Base-by-base conservation (phyloP, 2,113 vertebrate genomes). In the Cebidichthys violaceus region DNA sequence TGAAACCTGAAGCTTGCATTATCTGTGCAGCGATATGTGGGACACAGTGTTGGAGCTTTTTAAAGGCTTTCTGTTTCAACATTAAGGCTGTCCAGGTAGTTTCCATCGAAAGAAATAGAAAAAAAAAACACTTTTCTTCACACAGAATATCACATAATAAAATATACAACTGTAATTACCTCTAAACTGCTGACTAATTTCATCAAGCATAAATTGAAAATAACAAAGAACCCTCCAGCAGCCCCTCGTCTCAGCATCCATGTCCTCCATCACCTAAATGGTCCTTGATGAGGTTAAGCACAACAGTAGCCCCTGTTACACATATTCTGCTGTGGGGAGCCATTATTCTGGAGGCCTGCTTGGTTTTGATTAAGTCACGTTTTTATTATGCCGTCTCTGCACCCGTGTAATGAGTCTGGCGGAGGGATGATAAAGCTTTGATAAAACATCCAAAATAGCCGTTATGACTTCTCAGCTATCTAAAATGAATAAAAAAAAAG, bases 341-440 rank as follows among this genome's bases (percentile, higher is more conserved):
- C 87, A 95, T 96, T 96, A 92, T 94, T 96, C 90, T 90, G 91
- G 84, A 59, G 86, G 85, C 74, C 93, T 94, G 93, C 91, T 95
- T 78, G 86, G 66, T 60, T 95, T 90, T 79, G 86, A 97, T 96
- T 96, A 96, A 95, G 96, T 95, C 93, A 89, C 90, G 83, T 93
- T 95, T 27, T 95, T 95, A 96, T 96, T 94, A 95, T 91, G 89
- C 64, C 88, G 88, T 84, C 90, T 91, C 93, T 93, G 94, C 89
- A 93, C 59, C 94, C 71, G 83, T 76, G 92, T 95, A 95, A 95
- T 93, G 95, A 95, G 93, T 94, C 94, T 93, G 95, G 85, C 62
- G 24, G 93, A 90, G 92, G 94, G 89, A 90, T 94, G 96, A 95
- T 96, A 95, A 95, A 94, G 92, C 90, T 84, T 89, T 95, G 95